phyloP scores from a whole-genome alignment of 2,113 vertebrate species.

The Nycticryphes semicollaris region DNA sequence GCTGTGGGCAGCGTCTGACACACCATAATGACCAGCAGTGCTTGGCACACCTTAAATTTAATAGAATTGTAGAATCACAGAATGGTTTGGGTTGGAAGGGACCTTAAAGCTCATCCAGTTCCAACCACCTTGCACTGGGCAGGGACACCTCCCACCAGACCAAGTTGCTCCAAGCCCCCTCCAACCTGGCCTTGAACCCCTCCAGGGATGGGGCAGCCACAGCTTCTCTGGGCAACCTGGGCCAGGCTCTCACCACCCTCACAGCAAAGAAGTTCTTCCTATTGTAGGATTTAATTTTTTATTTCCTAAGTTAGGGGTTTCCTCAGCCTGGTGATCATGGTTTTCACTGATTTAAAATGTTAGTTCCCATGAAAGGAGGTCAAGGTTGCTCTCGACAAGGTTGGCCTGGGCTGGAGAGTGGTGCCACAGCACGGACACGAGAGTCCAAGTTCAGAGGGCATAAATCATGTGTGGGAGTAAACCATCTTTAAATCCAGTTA shows the following conservation, averaged over 20 bases:
- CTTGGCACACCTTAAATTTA: neutral
- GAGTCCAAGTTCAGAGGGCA: fast-evolving
- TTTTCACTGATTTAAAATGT: neutral
- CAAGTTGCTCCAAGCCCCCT: neutral
- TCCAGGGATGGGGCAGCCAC: too few relatives aligned
- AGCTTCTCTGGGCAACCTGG: too few relatives aligned
- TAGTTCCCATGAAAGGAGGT: neutral
- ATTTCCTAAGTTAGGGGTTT: neutral
- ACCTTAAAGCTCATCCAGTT: neutral
- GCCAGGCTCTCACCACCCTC: neutral
- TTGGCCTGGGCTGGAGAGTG: neutral
- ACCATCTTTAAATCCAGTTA: neutral
- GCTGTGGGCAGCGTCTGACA: fast-evolving
- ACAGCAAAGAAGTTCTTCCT: neutral
- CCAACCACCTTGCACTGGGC: too few relatives aligned
- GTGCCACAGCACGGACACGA: neutral
- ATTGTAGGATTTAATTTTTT: neutral
- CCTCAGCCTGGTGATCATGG: too few relatives aligned
- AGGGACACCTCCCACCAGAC: too few relatives aligned
- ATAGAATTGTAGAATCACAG: neutral
- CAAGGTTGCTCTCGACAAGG: neutral
- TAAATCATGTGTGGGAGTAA: fast-evolving
- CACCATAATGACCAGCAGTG: fast-evolving
- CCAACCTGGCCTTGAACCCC: too few relatives aligned
- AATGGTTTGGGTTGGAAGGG: neutral